Conservation (phyloP, 2,113 vertebrate genomes). For the Pelodiscus sinensis region DNA sequence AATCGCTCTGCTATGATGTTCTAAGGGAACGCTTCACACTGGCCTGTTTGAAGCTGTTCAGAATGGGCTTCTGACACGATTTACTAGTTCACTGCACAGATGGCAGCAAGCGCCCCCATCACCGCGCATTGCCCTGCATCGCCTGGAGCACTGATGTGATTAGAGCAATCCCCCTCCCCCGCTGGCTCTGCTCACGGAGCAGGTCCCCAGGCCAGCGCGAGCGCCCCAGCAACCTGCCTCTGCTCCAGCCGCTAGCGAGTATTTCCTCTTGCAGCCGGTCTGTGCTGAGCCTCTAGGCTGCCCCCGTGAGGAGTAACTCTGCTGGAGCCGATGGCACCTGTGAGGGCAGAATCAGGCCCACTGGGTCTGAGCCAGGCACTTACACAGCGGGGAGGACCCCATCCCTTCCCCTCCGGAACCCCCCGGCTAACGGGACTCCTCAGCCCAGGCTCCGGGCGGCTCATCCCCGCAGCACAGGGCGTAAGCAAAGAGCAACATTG, state of each 20-base stretch:
- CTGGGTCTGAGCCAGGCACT: neutral
- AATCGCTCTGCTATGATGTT: slow-evolving; percentile 28
- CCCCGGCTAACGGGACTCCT: neutral
- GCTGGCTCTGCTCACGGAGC: slow-evolving; percentile 31
- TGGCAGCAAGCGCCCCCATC: neutral
- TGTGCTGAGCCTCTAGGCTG: accelerated
- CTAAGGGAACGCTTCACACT: slow-evolving; percentile 13
- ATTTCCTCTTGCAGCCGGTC: neutral
- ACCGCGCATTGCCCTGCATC: slow-evolving; percentile 18
- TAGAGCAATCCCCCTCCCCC: slow-evolving; percentile 41
- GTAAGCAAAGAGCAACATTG: neutral
- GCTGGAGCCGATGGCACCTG: neutral
- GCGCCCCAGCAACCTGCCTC: accelerated
- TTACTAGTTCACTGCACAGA: slow-evolving; percentile 57
- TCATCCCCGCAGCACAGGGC: neutral
- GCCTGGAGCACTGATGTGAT: slow-evolving; percentile 40
- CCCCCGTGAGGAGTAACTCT: neutral
- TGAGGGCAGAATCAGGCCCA: neutral
- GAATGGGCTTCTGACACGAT: slow-evolving; percentile 41
- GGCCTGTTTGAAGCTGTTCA: slow-evolving; percentile 72
- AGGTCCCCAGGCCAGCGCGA: slow-evolving; percentile 10
- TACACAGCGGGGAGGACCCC: neutral
- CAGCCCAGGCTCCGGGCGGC: neutral
- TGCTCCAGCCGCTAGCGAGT: neutral
- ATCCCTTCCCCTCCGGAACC: neutral